phyloP scores from a whole-genome alignment of 1,140 invertebrate genomes.

The Cylas formicarius region DNA sequence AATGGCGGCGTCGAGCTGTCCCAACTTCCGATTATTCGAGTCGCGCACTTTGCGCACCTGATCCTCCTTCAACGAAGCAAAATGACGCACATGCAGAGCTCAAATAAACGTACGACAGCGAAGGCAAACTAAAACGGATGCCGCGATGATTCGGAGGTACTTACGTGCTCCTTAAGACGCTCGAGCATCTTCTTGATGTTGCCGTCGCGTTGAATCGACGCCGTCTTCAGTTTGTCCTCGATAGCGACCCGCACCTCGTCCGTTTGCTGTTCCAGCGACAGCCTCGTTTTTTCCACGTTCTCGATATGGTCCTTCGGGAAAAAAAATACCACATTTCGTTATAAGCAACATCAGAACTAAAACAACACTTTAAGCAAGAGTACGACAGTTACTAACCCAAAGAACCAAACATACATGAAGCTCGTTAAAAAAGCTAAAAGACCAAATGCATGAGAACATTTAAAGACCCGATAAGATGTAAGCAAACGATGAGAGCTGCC shows the following conservation, averaged over 20 bases:
- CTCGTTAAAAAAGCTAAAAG: constrained; percentile 2
- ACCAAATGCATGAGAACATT: background rate
- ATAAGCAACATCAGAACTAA: constrained; percentile 9
- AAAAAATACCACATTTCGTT: constrained; percentile 12
- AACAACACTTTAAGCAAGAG: constrained; percentile 1
- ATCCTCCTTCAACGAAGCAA: constrained; percentile 53
- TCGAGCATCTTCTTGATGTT: constrained; percentile 83
- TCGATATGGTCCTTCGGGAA: constrained; percentile 57
- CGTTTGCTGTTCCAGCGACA: constrained; percentile 73
- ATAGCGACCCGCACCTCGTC: constrained; percentile 73
- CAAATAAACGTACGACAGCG: constrained; percentile 17
- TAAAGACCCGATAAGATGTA: no score
- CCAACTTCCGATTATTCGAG: constrained; percentile 56
- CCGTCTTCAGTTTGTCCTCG: constrained; percentile 76
- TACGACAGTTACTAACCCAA: background rate
- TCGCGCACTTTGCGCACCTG: constrained; percentile 61
- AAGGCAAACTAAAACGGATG: constrained; percentile 14
- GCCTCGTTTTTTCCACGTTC: constrained; percentile 75
- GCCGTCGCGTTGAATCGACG: constrained; percentile 75
- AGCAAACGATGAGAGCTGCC: no score
- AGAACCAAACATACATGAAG: no score
- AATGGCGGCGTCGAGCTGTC: constrained; percentile 59
- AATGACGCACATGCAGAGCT: constrained; percentile 32
- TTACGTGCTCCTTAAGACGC: constrained; percentile 82
- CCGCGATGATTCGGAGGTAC: constrained; percentile 35